phyloP scores from a whole-genome alignment of 2,888 invertebrate genomes.

The Clunio marinus region DNA sequence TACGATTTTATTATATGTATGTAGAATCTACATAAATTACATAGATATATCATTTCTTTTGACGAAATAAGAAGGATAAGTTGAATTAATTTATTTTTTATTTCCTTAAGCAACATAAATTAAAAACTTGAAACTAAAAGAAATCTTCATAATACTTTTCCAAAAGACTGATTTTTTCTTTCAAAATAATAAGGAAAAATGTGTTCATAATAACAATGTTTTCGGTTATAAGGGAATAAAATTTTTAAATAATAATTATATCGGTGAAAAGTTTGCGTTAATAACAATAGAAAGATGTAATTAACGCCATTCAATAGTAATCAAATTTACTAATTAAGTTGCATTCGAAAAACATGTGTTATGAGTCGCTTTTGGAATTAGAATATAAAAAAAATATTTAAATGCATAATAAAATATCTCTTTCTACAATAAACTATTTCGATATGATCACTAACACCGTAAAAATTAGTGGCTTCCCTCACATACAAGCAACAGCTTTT shows the following conservation, averaged over 20 bases:
- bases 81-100: too few species aligned
- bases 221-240: not conserved
- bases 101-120: too few species aligned
- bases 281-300: slow-evolving; percentile 14
- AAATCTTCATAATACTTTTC: not conserved
- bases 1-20: too few species aligned
- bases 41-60: too few species aligned
- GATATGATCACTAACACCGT: slow-evolving; percentile 32
- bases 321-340: slow-evolving; percentile 32
- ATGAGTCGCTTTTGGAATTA: slow-evolving; percentile 29
- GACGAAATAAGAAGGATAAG: too few species aligned
- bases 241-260: slow-evolving; percentile 2
- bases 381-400: slow-evolving; percentile 39
- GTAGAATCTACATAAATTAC: too few species aligned
- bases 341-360: slow-evolving; percentile 38
- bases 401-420: slow-evolving; percentile 39
- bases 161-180: too few species aligned
- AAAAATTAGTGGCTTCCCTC: not conserved
- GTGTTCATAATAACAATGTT: slow-evolving; percentile 13
- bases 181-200: slow-evolving; percentile 21
- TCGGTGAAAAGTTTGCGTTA: slow-evolving; percentile 14
- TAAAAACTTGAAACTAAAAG: too few species aligned
- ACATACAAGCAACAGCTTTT: slow-evolving; percentile 30
- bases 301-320: not conserved
- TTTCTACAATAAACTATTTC: slow-evolving; percentile 32